Evolutionary conservation across 2,113 vertebrate species (phyloP).

Genomic region (Otus sunia): DNA sequence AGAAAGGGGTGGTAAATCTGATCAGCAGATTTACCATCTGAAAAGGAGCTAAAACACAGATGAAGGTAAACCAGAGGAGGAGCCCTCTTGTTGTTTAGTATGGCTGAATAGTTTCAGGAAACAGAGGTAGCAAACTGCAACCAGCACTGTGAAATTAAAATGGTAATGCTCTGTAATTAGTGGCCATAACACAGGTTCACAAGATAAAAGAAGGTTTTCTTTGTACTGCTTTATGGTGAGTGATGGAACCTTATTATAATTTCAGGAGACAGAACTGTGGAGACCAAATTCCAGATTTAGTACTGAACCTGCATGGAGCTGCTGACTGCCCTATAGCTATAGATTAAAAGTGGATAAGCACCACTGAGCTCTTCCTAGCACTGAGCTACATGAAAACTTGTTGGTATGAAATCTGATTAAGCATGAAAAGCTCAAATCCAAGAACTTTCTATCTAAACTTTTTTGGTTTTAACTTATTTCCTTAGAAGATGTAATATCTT

Average conservation of each 20-base stretch:
- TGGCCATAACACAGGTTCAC: background rate
- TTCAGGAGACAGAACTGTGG: background rate
- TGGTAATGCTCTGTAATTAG: background rate
- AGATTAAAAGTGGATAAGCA: background rate
- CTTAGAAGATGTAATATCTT: background rate
- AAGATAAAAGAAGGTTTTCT: background rate
- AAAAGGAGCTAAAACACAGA: background rate
- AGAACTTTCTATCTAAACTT: background rate
- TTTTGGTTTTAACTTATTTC: background rate
- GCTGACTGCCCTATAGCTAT: background rate
- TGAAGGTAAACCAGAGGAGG: background rate
- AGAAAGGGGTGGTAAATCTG: background rate
- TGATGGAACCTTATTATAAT: background rate
- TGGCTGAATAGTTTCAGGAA: background rate
- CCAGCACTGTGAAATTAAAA: background rate
- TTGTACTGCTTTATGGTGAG: background rate
- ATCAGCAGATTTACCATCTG: background rate
- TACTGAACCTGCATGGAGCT: background rate
- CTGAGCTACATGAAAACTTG: background rate
- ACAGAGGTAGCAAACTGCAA: background rate
- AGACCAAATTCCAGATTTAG: background rate
- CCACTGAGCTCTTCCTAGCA: background rate
- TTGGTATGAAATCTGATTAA: background rate
- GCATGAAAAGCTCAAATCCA: background rate
- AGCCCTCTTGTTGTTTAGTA: background rate